A percentile compares a stretch with the other conserved stretches of the same genome.
Evolutionary conservation across 2,797 vertebrate genomes (phyloP).

Genomic region (Tenualosa ilisha): DNA sequence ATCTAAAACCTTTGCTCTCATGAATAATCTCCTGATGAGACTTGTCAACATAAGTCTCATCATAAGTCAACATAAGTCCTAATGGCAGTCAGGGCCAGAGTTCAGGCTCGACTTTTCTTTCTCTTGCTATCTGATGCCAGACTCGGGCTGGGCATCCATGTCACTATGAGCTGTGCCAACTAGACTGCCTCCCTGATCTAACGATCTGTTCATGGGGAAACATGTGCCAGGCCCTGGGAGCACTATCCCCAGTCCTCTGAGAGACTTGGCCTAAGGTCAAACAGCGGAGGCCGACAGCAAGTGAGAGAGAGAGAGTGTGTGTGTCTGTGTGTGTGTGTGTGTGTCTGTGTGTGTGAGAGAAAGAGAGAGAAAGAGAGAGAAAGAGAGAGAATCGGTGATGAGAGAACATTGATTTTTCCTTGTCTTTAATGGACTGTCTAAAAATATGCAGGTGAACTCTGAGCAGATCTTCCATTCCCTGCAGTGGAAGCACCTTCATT

Average conservation of each 20-base stretch:
- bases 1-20: not conserved
- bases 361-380: not conserved
- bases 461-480: conserved; percentile 52
- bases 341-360: not conserved
- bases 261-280: not conserved
- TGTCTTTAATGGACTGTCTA: conserved; percentile 68
- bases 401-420: conserved; percentile 69
- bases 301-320: not conserved
- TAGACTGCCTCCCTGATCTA: conserved; percentile 40
- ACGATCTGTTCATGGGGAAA: conserved; percentile 44
- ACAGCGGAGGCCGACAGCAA: not conserved
- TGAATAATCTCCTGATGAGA: conserved; percentile 22
- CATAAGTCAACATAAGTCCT: no score
- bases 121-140: conserved; percentile 26
- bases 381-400: conserved; percentile 17
- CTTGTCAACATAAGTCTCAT: conserved; percentile 35
- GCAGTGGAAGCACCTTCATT: conserved; percentile 10
- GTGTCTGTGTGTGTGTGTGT: no score
- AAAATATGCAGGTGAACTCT: conserved; percentile 60
- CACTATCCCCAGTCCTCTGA: conserved; percentile 38
- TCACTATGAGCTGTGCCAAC: conserved; percentile 35
- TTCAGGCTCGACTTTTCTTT: conserved; percentile 35
- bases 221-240: conserved; percentile 40
- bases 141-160: conserved; percentile 34
- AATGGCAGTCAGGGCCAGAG: conserved; percentile 32